phyloP scores from a whole-genome alignment of 2,888 invertebrate species.

The Meteorus cinctellus region DNA sequence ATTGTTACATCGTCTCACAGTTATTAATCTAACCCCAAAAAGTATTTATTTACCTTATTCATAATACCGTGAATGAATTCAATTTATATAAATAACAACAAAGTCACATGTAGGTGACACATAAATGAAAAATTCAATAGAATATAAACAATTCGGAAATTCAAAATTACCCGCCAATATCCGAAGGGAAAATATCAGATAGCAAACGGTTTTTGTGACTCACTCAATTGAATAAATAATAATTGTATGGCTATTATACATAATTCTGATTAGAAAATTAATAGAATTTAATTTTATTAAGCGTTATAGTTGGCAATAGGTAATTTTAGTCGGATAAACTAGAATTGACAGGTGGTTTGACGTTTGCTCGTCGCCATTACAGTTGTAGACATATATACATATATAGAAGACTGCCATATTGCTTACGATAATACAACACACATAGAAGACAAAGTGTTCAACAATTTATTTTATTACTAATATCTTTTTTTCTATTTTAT shows the following conservation, averaged over 20 bases:
- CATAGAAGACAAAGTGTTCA: slow-evolving; percentile 49
- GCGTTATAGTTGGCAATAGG: slow-evolving; percentile 7
- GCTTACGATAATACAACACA: slow-evolving; percentile 46
- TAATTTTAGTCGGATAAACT: slow-evolving; percentile 18
- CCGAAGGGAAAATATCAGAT: not conserved
- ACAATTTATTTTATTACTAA: slow-evolving; percentile 54
- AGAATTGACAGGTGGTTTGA: slow-evolving; percentile 61
- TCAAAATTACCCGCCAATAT: slow-evolving; percentile 24
- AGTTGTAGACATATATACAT: slow-evolving; percentile 48
- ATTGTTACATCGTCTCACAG: no score
- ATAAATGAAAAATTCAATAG: not conserved
- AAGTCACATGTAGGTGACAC: not conserved
- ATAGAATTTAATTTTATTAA: slow-evolving; percentile 29
- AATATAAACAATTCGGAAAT: not conserved
- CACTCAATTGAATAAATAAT: not conserved
- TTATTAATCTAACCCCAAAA: no score
- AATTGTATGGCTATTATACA: not conserved
- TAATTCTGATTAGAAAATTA: slow-evolving; percentile 37
- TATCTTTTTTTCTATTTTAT: slow-evolving; percentile 51
- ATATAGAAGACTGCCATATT: slow-evolving; percentile 58
- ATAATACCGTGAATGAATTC: no score
- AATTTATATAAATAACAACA: no score
- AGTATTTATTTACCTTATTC: no score
- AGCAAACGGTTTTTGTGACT: not conserved
- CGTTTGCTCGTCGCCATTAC: slow-evolving; percentile 56